Conservation (phyloP, 2,888 invertebrate genomes). For the Gastracanthus pulcherrimus region DNA sequence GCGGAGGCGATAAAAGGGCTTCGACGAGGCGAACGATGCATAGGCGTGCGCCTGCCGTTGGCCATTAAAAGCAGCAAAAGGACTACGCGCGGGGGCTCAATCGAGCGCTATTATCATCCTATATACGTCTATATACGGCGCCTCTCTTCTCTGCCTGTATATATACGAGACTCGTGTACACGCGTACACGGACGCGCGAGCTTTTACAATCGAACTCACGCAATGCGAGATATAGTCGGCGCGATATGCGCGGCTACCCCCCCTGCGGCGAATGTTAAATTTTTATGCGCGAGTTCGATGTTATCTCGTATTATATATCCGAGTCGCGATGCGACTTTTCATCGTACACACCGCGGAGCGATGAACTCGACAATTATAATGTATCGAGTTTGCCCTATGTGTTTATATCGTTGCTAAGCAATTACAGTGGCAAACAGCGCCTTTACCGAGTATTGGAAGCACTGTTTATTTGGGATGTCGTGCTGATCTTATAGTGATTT, state of each 20-base stretch:
- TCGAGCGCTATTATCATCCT: conserved; percentile 41
- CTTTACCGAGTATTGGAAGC: background rate
- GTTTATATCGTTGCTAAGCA: conserved; percentile 70
- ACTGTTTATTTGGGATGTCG: background rate
- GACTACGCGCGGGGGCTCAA: conserved; percentile 15
- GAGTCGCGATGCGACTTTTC: conserved; percentile 23
- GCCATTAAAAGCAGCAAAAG: conserved; percentile 49
- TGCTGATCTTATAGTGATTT: conserved; percentile 13
- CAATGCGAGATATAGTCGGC: conserved; percentile 17
- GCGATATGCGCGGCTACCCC: background rate
- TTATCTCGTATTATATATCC: conserved; percentile 26
- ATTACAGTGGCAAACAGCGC: conserved; percentile 68
- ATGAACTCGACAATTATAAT: conserved; percentile 70
- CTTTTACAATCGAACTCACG: conserved; percentile 22
- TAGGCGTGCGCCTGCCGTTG: conserved; percentile 37
- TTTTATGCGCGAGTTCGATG: conserved; percentile 26
- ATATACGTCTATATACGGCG: conserved; percentile 42
- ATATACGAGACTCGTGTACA: background rate
- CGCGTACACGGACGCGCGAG: background rate
- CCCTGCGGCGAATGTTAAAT: conserved; percentile 11
- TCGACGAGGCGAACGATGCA: conserved; percentile 48
- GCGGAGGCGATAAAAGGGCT: conserved; percentile 54
- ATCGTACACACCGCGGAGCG: conserved; percentile 40
- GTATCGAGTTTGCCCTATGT: conserved; percentile 63
- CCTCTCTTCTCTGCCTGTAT: background rate